Base-by-base conservation (phyloP, 2,797 vertebrate genomes). In the Setipinna tenuifilis region DNA sequence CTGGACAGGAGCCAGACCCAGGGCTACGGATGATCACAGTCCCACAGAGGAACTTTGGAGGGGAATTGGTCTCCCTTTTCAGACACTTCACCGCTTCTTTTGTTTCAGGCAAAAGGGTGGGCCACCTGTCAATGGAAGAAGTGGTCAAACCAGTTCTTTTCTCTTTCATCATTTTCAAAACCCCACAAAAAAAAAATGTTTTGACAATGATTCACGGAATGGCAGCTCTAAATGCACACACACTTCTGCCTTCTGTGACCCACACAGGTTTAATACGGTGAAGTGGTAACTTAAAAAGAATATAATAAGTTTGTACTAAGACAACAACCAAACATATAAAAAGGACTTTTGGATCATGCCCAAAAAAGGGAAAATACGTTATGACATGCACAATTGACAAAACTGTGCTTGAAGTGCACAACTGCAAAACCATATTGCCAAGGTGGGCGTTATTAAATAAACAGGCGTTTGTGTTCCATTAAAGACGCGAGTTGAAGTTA, bases 401-500 rank as follows among this genome's bases (percentile, higher is more conserved):
- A 25, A 41, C 17, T 1, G 71, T n/a, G 58, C 58, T 19, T 59
- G 58, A 59, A 19, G 6, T 44, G 31, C 6, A 44, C 16, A 68
- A 68, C 86, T 3, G 58, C 44, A 87, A 86, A 57, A 35, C 44
- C 19, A 78, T 21, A 31, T 78, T 21, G 35, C 6, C 6, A 19
- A 17, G 7, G 2, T 44, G 21, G 35, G 6, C 35, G 17, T 78
- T 75, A 59, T 6, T 44, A 31, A 78, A 17, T 21, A 21, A 91
- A 93, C 90, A 90, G 88, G 86, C 84, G 25, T 0, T 82, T 3
- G 85, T 94, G 89, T 94, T 88, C 17, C 41, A 87, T 57, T 68
- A 87, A 75, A 85, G 82, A 81, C 7, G 17, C 44, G 44, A 71
- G 81, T 25, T 90, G 86, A 85, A 87, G 50, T 87, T 90, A 95